These are phyloP conservation scores for Pitta sordida DNA, from an alignment of 2,113 vertebrate species.

Conservation along the genomic window DNA sequence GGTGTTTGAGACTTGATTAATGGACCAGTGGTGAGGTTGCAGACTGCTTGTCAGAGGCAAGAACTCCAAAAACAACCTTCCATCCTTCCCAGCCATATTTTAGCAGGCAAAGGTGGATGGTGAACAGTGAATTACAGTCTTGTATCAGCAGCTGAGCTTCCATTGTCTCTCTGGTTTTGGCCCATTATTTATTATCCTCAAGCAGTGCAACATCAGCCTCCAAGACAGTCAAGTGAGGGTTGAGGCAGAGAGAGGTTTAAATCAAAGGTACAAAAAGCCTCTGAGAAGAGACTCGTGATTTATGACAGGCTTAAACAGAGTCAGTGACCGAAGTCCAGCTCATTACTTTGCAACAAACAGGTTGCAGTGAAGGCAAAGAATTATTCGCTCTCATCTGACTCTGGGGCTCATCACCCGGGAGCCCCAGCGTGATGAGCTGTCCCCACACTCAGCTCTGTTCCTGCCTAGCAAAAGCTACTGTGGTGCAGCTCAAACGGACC, in stretches of 20 bases:
- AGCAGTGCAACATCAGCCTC: background rate
- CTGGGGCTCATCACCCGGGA: background rate
- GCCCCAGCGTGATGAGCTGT: background rate
- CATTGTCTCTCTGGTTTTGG: background rate
- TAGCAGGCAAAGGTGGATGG: background rate
- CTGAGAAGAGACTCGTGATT: background rate
- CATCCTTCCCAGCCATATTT: background rate
- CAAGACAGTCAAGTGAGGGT: background rate
- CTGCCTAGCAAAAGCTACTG: background rate
- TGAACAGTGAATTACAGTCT: background rate
- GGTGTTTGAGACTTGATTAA: background rate
- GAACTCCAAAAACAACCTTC: background rate
- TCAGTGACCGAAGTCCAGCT: background rate
- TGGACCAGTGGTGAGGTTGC: background rate
- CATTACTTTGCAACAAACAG: background rate
- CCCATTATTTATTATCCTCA: background rate
- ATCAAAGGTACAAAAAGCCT: background rate
- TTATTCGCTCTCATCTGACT: background rate
- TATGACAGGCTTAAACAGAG: background rate
- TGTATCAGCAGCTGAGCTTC: background rate
- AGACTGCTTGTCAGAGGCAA: background rate
- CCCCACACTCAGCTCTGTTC: background rate
- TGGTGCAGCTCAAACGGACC: background rate
- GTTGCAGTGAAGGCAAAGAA: background rate
- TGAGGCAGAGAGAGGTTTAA: background rate